Evolutionary conservation across 2,888 invertebrate genomes (phyloP), one percentile per base, ranked within the genome.

Genomic region (Phlogophora meticulosa): DNA sequence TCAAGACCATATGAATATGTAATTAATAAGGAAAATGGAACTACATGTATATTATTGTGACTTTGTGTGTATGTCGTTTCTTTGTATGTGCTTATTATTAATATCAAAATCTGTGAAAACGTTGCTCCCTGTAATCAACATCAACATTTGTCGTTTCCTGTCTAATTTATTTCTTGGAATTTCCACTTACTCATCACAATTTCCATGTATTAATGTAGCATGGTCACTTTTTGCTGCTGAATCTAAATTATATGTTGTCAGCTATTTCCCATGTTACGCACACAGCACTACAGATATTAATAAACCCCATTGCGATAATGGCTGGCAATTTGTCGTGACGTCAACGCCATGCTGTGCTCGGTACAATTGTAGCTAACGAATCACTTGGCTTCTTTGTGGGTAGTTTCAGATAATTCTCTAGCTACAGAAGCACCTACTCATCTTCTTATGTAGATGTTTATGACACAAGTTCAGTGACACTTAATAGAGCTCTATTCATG

Each of bases 361-460:
- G 42, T 48, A 74, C 79, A 78, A 71, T 63, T 45, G 67, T 55
- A 51, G 38, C 40, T 81, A 79, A 79, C 80, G 76, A 79, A 67
- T 38, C 49, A 58, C 68, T 62, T 65, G 17, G 42, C 40, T 40
- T 59, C 42, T 60, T 68, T 59, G 57, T 48, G 42, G 60, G 42
- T 67, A 55, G 28, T 61, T 55, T 46, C 17, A 73, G 22, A 58
- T 75, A 65, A 65, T 59, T 59, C 38, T 11, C 10, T 24, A 28
- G 15, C 34, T 43, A 58, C 32, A 74, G 49, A 43, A 17, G 20
- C 40, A 42, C 34, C 57, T 74, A 46, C 75, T 75, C 46, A 79
- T 46, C 15, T 46, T 46, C 17, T 43, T 38, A 60, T 65, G 24
- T 42, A 65, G 22, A 58, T 67, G 46, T 55, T 56, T 32, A 22